Base-by-base conservation (phyloP, 2,888 invertebrate genomes). In the Lycia hirtaria region DNA sequence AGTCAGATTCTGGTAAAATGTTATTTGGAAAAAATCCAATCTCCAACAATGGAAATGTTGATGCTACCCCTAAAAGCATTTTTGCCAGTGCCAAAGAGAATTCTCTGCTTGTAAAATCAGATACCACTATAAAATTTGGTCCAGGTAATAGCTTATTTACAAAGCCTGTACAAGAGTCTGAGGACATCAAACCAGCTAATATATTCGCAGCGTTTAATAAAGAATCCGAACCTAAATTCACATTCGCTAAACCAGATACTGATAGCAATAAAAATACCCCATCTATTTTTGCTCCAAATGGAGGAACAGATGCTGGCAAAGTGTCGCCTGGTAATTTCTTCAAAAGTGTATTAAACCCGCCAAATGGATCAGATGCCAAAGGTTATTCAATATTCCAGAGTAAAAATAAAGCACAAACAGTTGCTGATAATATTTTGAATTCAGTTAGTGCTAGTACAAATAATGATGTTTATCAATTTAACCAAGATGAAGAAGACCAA, bases 321-420 rank as follows among this genome's bases (percentile, higher is more conserved):
- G 53, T 83, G 38, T 86, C 88, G 6, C 88, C 91, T 6, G 80
- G 85, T 7, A 86, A 73, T 57, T 74, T 91, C 55, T 92, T 90
- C 56, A 91, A 91, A 76, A 86, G 75, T 59, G 87, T 83, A 7
- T 32, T 75, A 14, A 72, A 69, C 40, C 71, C 74, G 9, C 64
- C 69, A 7, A 81, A 78, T 59, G 76, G 69, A 7, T 35, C 75
- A 4, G 80, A 81, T 28, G 49, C 63, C n/a, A 81, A 81, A 61
- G 52, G 56, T 47, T 86, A 81, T 67, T 79, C 82, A 24, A 85
- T 88, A 73, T 89, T 88, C 64, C 81, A 81, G 69, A 84, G 71
- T 52, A 90, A 89, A 77, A 89, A 86, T 67, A 87, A 85, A 70
- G 76, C 76, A 24, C 78, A 78, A 44, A 75, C 85, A 20, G 84